Conservation (phyloP, 1,140 invertebrate genomes). For the Brachionus angularis region DNA sequence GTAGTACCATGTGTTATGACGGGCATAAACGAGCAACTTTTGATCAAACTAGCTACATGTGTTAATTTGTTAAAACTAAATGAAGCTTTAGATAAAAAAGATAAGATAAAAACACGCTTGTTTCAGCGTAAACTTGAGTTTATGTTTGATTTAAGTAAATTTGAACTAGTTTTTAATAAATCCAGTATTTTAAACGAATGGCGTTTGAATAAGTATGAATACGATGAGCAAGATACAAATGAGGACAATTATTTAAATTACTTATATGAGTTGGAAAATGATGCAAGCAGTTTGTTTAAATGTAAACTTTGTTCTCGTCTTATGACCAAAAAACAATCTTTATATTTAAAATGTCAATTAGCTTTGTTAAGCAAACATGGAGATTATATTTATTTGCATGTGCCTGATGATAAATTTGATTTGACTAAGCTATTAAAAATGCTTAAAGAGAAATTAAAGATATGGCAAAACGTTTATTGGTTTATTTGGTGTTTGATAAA, state of each 20-base stretch:
- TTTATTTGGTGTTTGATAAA: conserved; percentile 67
- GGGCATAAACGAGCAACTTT: conserved; percentile 73
- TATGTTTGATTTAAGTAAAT: conserved; percentile 67
- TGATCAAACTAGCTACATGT: conserved; percentile 63
- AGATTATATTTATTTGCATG: conserved; percentile 46
- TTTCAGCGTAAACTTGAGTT: conserved; percentile 75
- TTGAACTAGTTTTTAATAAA: conserved; percentile 68
- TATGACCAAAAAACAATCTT: conserved; percentile 37
- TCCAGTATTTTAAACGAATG: conserved; percentile 61
- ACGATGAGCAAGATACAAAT: conserved; percentile 62
- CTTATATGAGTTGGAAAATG: conserved; percentile 64
- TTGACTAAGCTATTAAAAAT: conserved; percentile 70
- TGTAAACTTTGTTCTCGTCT: conserved; percentile 39
- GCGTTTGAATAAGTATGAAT: conserved; percentile 57
- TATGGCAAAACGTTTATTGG: conserved; percentile 82
- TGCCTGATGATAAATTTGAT: conserved; percentile 71
- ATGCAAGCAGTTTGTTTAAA: conserved; percentile 2
- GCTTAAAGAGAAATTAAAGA: conserved; percentile 69
- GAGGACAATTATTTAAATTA: conserved; percentile 68
- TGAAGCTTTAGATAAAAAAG: conserved; percentile 70
- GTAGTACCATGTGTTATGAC: conserved; percentile 71
- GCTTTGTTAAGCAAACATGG: conserved; percentile 37
- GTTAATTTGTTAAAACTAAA: conserved; percentile 73
- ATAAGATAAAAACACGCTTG: conserved; percentile 74
- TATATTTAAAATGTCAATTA: conserved; percentile 26